Conservation (phyloP, 2,888 invertebrate genomes). For the Cantharis rufa region DNA sequence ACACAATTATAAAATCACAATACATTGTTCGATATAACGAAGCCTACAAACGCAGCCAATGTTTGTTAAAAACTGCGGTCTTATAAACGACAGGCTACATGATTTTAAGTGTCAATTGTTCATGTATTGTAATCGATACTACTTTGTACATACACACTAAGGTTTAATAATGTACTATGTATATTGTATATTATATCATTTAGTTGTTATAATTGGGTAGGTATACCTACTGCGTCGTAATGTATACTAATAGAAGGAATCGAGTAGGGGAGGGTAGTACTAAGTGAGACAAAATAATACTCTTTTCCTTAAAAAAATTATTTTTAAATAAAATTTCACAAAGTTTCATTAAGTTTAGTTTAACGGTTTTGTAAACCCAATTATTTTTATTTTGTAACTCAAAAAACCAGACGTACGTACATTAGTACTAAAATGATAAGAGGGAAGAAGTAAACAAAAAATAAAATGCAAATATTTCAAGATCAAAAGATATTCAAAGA, state of each 20-base stretch:
- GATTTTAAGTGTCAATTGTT: constrained; percentile 16
- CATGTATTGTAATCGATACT: constrained; percentile 27
- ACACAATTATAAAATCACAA: constrained; percentile 47
- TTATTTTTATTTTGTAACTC: not conserved
- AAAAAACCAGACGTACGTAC: not conserved
- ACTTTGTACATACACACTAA: constrained; percentile 5
- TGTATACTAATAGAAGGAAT: too few relatives aligned
- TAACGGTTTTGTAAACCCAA: too few relatives aligned
- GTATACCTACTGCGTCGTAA: too few relatives aligned
- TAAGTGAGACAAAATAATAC: too few relatives aligned
- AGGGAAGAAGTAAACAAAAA: not conserved
- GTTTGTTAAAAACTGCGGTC: constrained; percentile 29
- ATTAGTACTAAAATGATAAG: not conserved
- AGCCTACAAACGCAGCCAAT: constrained; percentile 39
- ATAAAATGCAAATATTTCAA: not conserved
- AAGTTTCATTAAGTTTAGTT: too few relatives aligned
- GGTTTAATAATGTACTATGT: too few relatives aligned
- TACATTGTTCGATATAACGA: constrained; percentile 42
- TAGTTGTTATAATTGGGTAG: not conserved
- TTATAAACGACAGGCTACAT: not conserved
- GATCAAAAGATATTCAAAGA: not conserved
- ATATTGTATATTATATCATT: not conserved
- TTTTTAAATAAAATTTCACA: too few relatives aligned
- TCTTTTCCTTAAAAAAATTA: too few relatives aligned
- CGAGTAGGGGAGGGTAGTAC: too few relatives aligned